A percentile compares a stretch with the other conserved stretches of the same genome.
phyloP scores from a whole-genome alignment of 2,888 invertebrate genomes.

The Nomada goodeniana region DNA sequence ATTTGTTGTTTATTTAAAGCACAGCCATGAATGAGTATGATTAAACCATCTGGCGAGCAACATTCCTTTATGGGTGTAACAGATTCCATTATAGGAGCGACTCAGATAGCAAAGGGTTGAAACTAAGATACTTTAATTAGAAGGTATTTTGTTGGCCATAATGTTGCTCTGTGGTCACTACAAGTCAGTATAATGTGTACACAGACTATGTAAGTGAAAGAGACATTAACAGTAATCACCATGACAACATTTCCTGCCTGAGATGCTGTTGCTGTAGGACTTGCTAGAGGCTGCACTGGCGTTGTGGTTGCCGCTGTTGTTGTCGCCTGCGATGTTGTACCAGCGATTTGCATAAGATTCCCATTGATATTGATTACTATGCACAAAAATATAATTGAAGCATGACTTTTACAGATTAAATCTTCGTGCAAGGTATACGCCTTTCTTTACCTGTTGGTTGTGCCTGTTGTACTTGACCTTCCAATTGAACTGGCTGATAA shows the following conservation, averaged over 20 bases:
- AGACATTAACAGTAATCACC: constrained; percentile 85
- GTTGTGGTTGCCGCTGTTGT: constrained; percentile 85
- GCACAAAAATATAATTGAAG: neutral
- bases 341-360: constrained; percentile 89
- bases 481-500: constrained; percentile 91
- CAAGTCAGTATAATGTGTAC: constrained; percentile 79
- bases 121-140: constrained; percentile 1
- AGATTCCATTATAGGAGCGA: too few species aligned
- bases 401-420: neutral
- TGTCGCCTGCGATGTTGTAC: constrained; percentile 81
- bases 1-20: too few species aligned
- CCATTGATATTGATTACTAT: constrained; percentile 91
- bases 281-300: constrained; percentile 84
- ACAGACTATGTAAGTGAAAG: constrained; percentile 80
- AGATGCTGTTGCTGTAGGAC: constrained; percentile 81
- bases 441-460: constrained; percentile 86
- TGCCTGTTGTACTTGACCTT: constrained; percentile 86
- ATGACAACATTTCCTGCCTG: constrained; percentile 90
- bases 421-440: neutral
- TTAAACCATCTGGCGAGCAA: too few species aligned
- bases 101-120: too few species aligned
- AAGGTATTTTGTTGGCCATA: constrained; percentile 21
- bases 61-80: too few species aligned
- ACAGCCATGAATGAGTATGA: too few species aligned
- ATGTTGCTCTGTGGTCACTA: constrained; percentile 81